Base-by-base conservation (phyloP, 35 echinoderm and acorn worm genomes). In the Chiridota heheva region DNA sequence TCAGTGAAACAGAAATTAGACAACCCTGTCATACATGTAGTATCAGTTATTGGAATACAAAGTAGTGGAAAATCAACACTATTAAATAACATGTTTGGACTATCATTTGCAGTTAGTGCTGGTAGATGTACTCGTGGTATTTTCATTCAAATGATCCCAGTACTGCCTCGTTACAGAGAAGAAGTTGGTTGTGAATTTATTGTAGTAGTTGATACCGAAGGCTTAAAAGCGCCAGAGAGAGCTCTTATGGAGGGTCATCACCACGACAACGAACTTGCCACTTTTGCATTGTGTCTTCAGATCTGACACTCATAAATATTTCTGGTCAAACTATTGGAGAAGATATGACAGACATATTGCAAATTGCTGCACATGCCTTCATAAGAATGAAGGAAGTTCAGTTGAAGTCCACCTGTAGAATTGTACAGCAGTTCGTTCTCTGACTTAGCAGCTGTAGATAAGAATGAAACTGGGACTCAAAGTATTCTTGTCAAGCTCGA, bases 1-100 rank as follows among this genome's bases (percentile, higher is more conserved):
- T 65, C 18, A 18, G 36, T 67, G 4, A 29, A 44, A 28, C 7
- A 44, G 16, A 5, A 65, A 20, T 5, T 63, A 1, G 42, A 43
- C 4, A 44, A 81, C 67, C n/a, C 20, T 20, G 46, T 32, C 28
- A n/a, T 81, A 5, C 47, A 29, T 18, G 60, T 58, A 7, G 25
- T 81, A 32, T 81, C 78, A 25, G 48, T 81, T 65, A 26, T 81
- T 1, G 78, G 78, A 30, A 49, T 81, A 42, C 78, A 81, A 36
- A 67, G 78, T 27, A 81, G 60, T 67, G 78, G 78, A 41, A 81
- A 81, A 45, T 81, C 78, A 25, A 81, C 63, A 2, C 29, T 82
- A 34, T 63, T 82, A 1, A 82, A 82, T 31, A 47, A 33, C 7
- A 69, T 82, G 79, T 82, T 82, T 53, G 79, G 79, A 6, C 31